A percentile compares a stretch with the other conserved stretches of the same genome.
phyloP scores from a whole-genome alignment of 2,888 invertebrate genomes.

The Anoplius nigerrimus region DNA sequence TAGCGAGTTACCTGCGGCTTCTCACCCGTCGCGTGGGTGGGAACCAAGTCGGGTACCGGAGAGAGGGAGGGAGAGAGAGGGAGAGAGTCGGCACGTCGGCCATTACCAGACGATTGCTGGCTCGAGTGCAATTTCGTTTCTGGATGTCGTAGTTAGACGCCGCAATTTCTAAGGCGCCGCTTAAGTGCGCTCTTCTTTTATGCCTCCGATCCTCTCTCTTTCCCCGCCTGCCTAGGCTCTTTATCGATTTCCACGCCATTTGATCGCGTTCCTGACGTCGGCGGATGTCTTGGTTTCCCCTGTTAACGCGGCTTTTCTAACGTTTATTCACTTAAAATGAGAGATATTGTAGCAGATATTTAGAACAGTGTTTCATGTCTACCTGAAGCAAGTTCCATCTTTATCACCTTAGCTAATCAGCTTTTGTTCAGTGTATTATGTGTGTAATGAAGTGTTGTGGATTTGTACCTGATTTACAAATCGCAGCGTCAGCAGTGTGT shows the following conservation, averaged over 20 bases:
- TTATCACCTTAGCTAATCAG: too few relatives aligned
- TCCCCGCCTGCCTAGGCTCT: background rate
- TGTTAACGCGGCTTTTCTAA: too few relatives aligned
- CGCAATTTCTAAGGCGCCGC: slow-evolving; percentile 38
- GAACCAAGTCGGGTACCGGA: background rate
- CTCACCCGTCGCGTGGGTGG: slow-evolving; percentile 11
- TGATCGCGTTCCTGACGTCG: background rate
- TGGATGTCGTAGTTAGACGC: slow-evolving; percentile 28
- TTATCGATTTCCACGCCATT: background rate
- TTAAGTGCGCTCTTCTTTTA: slow-evolving; percentile 19
- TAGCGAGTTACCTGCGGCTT: slow-evolving; percentile 38
- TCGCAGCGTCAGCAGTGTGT: background rate
- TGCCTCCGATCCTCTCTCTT: too few relatives aligned
- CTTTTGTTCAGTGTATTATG: too few relatives aligned
- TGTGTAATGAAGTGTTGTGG: too few relatives aligned
- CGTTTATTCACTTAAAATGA: too few relatives aligned
- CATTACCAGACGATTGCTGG: slow-evolving; percentile 45
- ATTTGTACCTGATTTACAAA: too few relatives aligned
- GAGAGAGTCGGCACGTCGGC: slow-evolving; percentile 26
- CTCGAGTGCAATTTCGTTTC: slow-evolving; percentile 44
- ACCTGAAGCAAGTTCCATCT: too few relatives aligned
- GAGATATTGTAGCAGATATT: too few relatives aligned
- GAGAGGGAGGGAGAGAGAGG: background rate
- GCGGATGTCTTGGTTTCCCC: background rate
- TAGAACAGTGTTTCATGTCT: too few relatives aligned